Evolutionary conservation across 2,113 vertebrate species (phyloP).

Genomic region (Pygoscelis adeliae): DNA sequence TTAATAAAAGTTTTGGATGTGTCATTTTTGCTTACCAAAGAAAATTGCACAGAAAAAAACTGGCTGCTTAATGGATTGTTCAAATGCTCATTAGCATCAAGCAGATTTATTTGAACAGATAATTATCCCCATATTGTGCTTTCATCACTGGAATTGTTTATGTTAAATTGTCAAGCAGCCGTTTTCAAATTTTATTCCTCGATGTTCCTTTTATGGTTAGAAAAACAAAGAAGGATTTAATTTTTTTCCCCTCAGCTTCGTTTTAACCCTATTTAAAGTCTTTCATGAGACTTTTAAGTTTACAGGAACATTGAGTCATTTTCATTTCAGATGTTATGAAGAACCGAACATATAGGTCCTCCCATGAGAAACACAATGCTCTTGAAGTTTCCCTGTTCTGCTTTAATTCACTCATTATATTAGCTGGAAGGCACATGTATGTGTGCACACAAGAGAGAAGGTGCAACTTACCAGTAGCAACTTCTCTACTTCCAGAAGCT

Average conservation of each 20-base stretch:
- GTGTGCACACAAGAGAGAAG: background rate
- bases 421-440: background rate
- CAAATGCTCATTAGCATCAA: conserved; percentile 55
- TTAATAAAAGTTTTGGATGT: conserved; percentile 4
- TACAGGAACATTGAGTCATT: background rate
- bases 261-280: conserved; percentile 12
- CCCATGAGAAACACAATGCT: background rate
- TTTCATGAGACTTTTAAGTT: background rate
- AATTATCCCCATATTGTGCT: conserved; percentile 62
- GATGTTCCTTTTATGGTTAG: background rate
- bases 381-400: background rate
- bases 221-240: background rate
- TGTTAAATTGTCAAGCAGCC: conserved; percentile 37
- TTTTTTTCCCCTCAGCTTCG: background rate
- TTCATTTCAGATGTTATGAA: background rate
- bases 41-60: background rate
- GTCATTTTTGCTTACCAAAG: conserved; percentile 48
- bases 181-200: conserved; percentile 36
- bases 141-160: conserved; percentile 66
- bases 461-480: background rate
- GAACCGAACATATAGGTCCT: background rate
- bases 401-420: background rate
- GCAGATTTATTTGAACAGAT: conserved; percentile 67
- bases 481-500: background rate
- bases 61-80: conserved; percentile 47